Evolutionary conservation across 2,888 invertebrate genomes (phyloP).

Genomic region (Lomographa bimaculata): DNA sequence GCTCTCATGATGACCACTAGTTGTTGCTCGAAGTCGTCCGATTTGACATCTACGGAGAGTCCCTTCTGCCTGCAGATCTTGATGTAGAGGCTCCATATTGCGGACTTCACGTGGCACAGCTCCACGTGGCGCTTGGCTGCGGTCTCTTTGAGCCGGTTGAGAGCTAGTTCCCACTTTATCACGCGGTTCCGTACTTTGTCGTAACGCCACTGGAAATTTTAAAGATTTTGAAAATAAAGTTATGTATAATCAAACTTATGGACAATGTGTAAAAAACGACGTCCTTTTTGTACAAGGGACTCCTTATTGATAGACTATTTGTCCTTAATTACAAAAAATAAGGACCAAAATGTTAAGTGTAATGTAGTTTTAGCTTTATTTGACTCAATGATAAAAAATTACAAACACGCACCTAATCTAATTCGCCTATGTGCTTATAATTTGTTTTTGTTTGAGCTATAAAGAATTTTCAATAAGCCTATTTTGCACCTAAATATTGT

Average conservation of each 20-base stretch:
- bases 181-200: conserved; percentile 83
- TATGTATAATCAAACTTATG: not conserved
- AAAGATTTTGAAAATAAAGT: not conserved
- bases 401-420: too few relatives aligned
- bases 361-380: too few relatives aligned
- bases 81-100: conserved; percentile 85
- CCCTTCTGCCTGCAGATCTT: conserved; percentile 85
- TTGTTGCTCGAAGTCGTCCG: conserved; percentile 83
- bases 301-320: too few relatives aligned
- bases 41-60: conserved; percentile 61
- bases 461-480: too few relatives aligned
- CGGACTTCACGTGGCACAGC: conserved; percentile 80
- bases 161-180: conserved; percentile 84
- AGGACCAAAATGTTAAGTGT: too few relatives aligned
- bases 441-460: too few relatives aligned
- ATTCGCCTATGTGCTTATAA: too few relatives aligned
- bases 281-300: too few relatives aligned
- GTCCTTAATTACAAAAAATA: too few relatives aligned
- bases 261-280: too few relatives aligned
- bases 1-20: conserved; percentile 85
- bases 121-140: conserved; percentile 80
- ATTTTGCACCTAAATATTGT: too few relatives aligned
- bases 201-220: conserved; percentile 73
- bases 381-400: too few relatives aligned
- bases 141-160: conserved; percentile 83